phyloP scores from a whole-genome alignment of 2,888 invertebrate species.

The Parthenolecanium corni region DNA sequence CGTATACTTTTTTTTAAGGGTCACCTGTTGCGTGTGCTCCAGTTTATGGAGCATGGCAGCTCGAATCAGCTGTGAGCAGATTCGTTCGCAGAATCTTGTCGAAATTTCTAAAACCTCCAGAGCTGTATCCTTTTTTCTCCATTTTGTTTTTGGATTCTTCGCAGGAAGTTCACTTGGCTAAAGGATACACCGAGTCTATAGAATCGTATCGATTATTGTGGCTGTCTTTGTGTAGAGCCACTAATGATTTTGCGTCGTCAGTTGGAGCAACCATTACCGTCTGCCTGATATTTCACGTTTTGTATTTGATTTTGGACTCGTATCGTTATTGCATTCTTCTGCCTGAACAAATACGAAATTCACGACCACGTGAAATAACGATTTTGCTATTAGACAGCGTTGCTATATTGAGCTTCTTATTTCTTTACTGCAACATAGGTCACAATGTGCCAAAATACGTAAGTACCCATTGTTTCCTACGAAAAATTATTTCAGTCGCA shows the following conservation, averaged over 20 bases:
- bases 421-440: constrained; percentile 11
- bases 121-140: neutral
- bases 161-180: constrained; percentile 6
- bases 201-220: constrained; percentile 15
- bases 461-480: neutral
- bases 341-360: constrained; percentile 7
- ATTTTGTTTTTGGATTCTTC: neutral
- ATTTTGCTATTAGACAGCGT: neutral
- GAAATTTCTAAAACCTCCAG: too few species aligned
- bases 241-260: constrained; percentile 13
- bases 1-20: too few species aligned
- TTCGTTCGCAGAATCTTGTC: too few species aligned
- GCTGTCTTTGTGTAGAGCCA: constrained; percentile 5
- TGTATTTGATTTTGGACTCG: constrained; percentile 7
- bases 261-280: constrained; percentile 13
- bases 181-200: constrained; percentile 10
- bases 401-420: neutral
- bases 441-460: constrained; percentile 15
- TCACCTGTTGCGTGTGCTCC: too few species aligned
- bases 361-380: neutral
- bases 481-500: too few species aligned
- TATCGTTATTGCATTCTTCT: constrained; percentile 1
- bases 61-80: too few species aligned
- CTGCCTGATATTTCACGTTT: constrained; percentile 15
- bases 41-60: too few species aligned